Base-by-base conservation (phyloP, 2,797 vertebrate species). In the Danionella dracula region DNA sequence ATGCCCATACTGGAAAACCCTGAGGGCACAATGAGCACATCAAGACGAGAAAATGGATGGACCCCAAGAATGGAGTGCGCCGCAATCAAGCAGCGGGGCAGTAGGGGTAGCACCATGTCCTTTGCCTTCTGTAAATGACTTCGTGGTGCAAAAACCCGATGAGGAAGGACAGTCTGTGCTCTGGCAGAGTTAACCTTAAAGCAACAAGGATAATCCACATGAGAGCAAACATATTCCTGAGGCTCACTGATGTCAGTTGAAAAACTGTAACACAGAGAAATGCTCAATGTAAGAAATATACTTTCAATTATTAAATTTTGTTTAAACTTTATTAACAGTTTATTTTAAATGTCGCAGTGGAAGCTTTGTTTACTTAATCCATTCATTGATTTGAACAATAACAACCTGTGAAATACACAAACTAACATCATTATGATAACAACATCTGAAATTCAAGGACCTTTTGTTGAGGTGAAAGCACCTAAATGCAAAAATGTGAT, bases 1-100 rank as follows among this genome's bases (percentile, higher is more conserved):
- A 99, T 98, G 77, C 96, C 96, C 40, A 98, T 87, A 78, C 95
- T 97, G 73, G 93, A 91, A 81, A 99, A 99, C 65, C 93, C 95
- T 64, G 91, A 84, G 34, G 96, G 94, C 68, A 98, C 93, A 4
- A 99, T 86, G 72, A 99, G 88, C 55, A 99, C 77, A 76, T 99
- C 96, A 54, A 99, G 88, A 53, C 95, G 92, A 71, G 90, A 83
- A 81, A 99, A 99, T 0, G 95, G 96, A 66, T 99, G 95, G 37
- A 92, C 90, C 11, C 95, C 95, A 48, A 99, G 82, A 41, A 91
- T 67, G 12, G 71, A 32, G 62, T 92, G 80, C 42, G 96, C 94
- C 58, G 94, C 94, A 34, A 88, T 87, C 78, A 98, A 88, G 79
- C 96, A 98, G 32, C n/a, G 79, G 46, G 92, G 88, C 69, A 97